Conservation (phyloP, 1,140 invertebrate species). For the Anagrus nilaparvatae region DNA sequence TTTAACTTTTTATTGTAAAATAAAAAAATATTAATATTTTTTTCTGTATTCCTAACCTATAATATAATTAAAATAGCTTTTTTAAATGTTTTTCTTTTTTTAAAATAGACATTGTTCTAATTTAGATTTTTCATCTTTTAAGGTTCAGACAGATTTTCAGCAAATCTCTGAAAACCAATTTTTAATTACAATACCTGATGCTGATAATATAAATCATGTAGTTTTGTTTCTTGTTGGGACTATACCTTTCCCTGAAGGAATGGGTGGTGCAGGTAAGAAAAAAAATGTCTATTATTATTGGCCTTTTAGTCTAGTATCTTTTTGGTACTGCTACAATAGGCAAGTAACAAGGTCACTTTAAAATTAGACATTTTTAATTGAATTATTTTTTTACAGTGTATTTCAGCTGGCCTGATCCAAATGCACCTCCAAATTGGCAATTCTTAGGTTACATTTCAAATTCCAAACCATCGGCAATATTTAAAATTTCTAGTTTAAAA, state of each 20-base stretch:
- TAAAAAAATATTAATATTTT: too few relatives aligned
- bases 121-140: conserved; percentile 25
- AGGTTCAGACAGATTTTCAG: conserved; percentile 91
- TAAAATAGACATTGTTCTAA: too few relatives aligned
- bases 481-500: conserved; percentile 84
- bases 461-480: conserved; percentile 89
- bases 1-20: too few relatives aligned
- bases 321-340: not conserved
- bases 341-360: not conserved
- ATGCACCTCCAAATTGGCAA: conserved; percentile 83
- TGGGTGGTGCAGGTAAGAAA: conserved; percentile 74
- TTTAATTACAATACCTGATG: conserved; percentile 82
- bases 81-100: too few relatives aligned
- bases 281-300: conserved; percentile 10
- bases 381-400: conserved; percentile 53
- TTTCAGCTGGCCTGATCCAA: conserved; percentile 89
- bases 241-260: conserved; percentile 72
- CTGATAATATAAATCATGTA: conserved; percentile 88
- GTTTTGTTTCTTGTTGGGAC: conserved; percentile 91
- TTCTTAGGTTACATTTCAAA: conserved; percentile 87
- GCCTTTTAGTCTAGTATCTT: not conserved
- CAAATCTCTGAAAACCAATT: conserved; percentile 75
- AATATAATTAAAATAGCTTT: too few relatives aligned
- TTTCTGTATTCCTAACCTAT: too few relatives aligned
- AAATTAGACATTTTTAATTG: conserved; percentile 5